Base-by-base conservation (phyloP, 2,797 vertebrate species). In the Amphiprion clarkii region DNA sequence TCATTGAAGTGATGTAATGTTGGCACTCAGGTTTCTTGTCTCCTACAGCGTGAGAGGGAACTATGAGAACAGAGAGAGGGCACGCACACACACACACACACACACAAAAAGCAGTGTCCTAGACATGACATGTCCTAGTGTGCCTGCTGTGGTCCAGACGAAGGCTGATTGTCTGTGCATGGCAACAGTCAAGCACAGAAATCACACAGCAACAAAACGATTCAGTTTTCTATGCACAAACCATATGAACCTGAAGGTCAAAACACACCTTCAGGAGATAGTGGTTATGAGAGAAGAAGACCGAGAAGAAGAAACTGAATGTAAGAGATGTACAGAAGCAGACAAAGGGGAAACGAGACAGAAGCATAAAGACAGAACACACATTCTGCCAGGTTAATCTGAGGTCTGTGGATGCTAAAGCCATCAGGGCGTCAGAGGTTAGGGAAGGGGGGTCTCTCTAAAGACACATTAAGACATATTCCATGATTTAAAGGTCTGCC, bases 401-500 rank as follows among this genome's bases (percentile, higher is more conserved):
- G 76, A 86, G 73, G 81, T 83, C 79, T 83, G 81, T 39, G 86
- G 75, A 88, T 93, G 93, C 88, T 93, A 90, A 93, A 94, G 79
- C 85, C 86, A 95, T 93, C 91, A 92, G 78, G 71, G 64, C 74
- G 67, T 82, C 76, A 76, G 84, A 88, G 87, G 83, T 90, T 76
- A 85, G 79, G 77, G 75, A 68, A 67, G 52, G 83, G 79, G 70
- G 74, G 67, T 85, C 82, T 91, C 91, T 92, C 90, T 75, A 78
- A 90, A 88, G 91, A 90, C 84, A 82, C 89, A 92, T 94, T 93
- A 89, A 91, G 89, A 83, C 85, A 78, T 91, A 91, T 89, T 90
- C 81, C 75, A 84, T 88, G 88, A 94, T 90, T 92, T 92, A 89
- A 84, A 87, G 80, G 71, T 79, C 78, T 86, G 90, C 74, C 82